These are phyloP conservation scores for Nymphalis io DNA, from an alignment of 1,140 invertebrate genomes.

Conservation along the genomic window DNA sequence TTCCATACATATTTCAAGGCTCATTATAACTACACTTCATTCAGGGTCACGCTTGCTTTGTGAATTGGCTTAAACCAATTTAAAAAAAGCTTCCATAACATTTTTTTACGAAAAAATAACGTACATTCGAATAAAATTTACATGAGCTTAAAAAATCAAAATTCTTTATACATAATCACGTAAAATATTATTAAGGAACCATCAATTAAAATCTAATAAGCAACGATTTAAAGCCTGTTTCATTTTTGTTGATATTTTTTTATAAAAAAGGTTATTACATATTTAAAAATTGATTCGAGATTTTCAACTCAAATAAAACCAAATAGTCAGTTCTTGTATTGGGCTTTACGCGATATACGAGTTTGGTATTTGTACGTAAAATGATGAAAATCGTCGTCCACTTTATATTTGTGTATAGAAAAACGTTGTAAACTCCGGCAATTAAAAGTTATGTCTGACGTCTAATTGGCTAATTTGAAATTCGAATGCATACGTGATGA, in stretches of 20 bases:
- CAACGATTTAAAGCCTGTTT: too few relatives aligned
- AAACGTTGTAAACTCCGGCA: constrained; percentile 27
- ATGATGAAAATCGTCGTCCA: background rate
- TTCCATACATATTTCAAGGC: constrained; percentile 9
- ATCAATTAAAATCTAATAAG: too few relatives aligned
- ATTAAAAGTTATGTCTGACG: constrained; percentile 25
- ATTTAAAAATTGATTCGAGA: too few relatives aligned
- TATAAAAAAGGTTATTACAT: too few relatives aligned
- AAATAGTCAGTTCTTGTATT: background rate
- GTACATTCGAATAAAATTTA: too few relatives aligned
- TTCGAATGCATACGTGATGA: background rate
- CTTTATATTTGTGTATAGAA: background rate
- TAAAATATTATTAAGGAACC: too few relatives aligned
- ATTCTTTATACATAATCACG: too few relatives aligned
- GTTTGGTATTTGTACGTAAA: constrained; percentile 9
- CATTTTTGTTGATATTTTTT: too few relatives aligned
- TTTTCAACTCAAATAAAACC: background rate
- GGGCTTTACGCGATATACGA: background rate
- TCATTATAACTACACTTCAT: constrained; percentile 11
- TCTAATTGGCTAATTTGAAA: constrained; percentile 25
- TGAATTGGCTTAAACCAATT: background rate
- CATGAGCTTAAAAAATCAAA: too few relatives aligned
- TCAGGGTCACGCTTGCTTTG: background rate
- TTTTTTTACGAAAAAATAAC: background rate
- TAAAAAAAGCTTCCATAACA: background rate